Evolutionary conservation across 2,113 vertebrate species (phyloP).

Genomic region (Corvus hawaiiensis): DNA sequence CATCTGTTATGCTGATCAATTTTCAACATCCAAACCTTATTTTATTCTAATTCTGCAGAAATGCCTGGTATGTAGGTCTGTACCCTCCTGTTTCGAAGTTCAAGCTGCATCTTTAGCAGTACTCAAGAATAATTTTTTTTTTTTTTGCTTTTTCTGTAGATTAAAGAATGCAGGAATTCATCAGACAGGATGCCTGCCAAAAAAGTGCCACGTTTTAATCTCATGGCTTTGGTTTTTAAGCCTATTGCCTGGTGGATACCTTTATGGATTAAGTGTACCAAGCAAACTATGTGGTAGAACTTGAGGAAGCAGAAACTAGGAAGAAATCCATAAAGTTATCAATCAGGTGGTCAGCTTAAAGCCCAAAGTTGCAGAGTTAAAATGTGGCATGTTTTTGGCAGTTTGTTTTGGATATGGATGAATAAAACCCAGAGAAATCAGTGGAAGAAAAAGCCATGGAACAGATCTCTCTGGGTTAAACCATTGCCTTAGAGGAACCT

Average conservation of each 20-base stretch:
- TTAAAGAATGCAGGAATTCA: not conserved
- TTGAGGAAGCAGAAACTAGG: not conserved
- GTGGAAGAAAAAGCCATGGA: not conserved
- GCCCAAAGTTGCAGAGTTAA: not conserved
- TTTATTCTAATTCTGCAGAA: not conserved
- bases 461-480: not conserved
- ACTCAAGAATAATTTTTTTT: not conserved
- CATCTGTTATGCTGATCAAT: not conserved
- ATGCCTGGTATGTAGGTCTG: not conserved
- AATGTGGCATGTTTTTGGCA: accelerated
- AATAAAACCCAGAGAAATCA: not conserved
- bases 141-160: not conserved
- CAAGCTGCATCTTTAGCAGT: not conserved
- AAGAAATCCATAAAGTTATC: not conserved
- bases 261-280: not conserved
- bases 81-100: not conserved
- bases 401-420: not conserved
- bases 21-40: not conserved
- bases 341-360: not conserved
- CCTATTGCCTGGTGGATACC: not conserved
- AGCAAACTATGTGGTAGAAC: not conserved
- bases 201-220: not conserved
- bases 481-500: not conserved
- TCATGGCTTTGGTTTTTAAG: not conserved
- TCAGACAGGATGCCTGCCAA: not conserved